A percentile compares a stretch with the other conserved stretches of the same genome.
Evolutionary conservation across 2,888 invertebrate species (phyloP).

Genomic region (Lasiommata megera): DNA sequence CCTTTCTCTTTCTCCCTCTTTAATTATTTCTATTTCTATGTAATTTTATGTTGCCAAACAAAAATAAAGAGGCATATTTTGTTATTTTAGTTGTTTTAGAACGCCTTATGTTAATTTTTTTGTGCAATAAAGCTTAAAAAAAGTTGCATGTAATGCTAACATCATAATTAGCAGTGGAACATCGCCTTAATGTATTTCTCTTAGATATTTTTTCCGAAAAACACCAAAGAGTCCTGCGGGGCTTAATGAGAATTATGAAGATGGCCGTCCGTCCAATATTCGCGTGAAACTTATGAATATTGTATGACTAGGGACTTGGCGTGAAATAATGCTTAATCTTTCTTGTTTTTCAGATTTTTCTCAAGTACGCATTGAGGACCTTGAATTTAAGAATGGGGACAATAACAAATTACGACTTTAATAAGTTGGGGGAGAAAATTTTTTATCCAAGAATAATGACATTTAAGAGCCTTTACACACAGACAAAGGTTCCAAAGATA

Average conservation of each 20-base stretch:
- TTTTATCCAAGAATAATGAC: not conserved
- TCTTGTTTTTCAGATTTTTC: slow-evolving; percentile 2
- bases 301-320: slow-evolving; percentile 2
- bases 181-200: not conserved
- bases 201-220: slow-evolving; percentile 2
- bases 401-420: slow-evolving; percentile 8
- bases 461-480: too few relatives aligned
- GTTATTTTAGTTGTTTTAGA: too few relatives aligned
- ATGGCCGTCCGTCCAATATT: slow-evolving; percentile 8
- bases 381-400: not conserved
- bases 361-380: slow-evolving; percentile 7
- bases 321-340: slow-evolving; percentile 9
- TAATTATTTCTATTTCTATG: too few relatives aligned
- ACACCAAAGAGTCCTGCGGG: slow-evolving; percentile 7
- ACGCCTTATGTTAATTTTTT: too few relatives aligned
- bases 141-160: too few relatives aligned
- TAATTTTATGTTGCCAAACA: too few relatives aligned
- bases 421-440: not conserved
- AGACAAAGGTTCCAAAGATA: too few relatives aligned
- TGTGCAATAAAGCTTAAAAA: too few relatives aligned
- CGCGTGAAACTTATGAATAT: slow-evolving; percentile 14
- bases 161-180: not conserved
- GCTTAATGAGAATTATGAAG: slow-evolving; percentile 14
- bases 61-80: too few relatives aligned
- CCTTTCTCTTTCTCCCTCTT: too few relatives aligned